Evolutionary conservation across 2,888 invertebrate species (phyloP), one percentile per base, ranked within the genome.

Genomic region (Cheilosia pagana): DNA sequence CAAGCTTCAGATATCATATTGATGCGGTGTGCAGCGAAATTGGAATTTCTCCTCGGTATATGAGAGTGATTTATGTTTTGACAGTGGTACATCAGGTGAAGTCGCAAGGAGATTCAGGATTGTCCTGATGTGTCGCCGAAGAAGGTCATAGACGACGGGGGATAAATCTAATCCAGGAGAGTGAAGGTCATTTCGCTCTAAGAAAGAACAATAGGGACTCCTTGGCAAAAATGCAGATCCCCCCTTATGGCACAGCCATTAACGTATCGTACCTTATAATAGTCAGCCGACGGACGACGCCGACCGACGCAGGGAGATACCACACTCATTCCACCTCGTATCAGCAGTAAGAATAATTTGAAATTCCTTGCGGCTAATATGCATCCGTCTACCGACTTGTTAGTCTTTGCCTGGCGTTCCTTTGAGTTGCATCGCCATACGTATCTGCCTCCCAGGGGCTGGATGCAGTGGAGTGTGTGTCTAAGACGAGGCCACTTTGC

Each of bases 341-440:
- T 85, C 83, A 79, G 83, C 65, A 35, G 59, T 43, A 53, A 65
- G 53, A 81, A 81, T 81, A 85, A 81, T 81, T 75, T 81, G 53
- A 85, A 81, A 81, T 85, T 81, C 81, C 79, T 74, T 79, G 70
- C 74, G 63, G 79, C 79, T 39, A 68, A 70, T 79, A 70, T 79
- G 63, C 75, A 81, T 81, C 75, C 70, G 67, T 75, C 75, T 65
- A 81, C 62, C 52, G 53, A 68, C 31, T 62, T 35, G 45, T 45
- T 48, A 43, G 35, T 68, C 52, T 41, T 43, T 43, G 45, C 0
- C 31, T 39, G 35, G 52, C 25, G 60, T 60, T 65, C 35, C 55
- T 70, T 59, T 4, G 4, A 14, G 21, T 14, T 39, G 62, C 52
- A 52, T 25, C 23, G 19, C 23, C 50, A 28, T n/a, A 21, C 10